Evolutionary conservation across 1,140 invertebrate genomes (phyloP).

Genomic region (Antheraea pernyi): DNA sequence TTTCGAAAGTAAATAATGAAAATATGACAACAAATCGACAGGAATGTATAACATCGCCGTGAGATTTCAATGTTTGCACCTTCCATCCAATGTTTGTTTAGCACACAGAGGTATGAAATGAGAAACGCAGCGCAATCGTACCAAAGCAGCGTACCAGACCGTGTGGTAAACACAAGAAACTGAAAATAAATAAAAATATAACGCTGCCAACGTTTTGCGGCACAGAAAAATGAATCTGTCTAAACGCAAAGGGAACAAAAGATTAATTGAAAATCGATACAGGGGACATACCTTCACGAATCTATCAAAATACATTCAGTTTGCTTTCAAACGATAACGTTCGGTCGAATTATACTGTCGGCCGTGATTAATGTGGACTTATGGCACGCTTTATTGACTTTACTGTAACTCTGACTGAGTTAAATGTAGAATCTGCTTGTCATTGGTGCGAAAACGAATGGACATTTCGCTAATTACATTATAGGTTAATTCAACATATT

Average conservation of each 20-base stretch:
- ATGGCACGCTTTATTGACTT: conserved; percentile 47
- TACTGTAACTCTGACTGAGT: conserved; percentile 35
- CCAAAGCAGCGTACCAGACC: conserved; percentile 19
- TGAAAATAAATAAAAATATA: conserved; percentile 48
- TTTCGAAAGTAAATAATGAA: conserved; percentile 16
- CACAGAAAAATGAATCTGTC: conserved; percentile 50
- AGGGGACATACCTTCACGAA: conserved; percentile 60
- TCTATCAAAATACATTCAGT: conserved; percentile 66
- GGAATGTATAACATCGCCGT: conserved; percentile 47
- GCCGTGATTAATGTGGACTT: conserved; percentile 53
- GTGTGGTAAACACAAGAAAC: conserved; percentile 40
- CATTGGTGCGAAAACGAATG: conserved; percentile 27
- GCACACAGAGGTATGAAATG: conserved; percentile 37
- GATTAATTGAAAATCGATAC: conserved; percentile 74
- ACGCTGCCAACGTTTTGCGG: conserved; percentile 30
- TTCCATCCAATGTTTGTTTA: conserved; percentile 45
- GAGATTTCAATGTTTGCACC: conserved; percentile 53
- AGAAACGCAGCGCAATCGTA: conserved; percentile 30
- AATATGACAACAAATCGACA: conserved; percentile 34
- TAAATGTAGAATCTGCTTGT: conserved; percentile 28
- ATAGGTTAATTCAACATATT: not conserved
- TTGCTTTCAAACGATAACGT: conserved; percentile 50
- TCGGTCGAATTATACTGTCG: conserved; percentile 49
- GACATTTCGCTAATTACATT: conserved; percentile 25
- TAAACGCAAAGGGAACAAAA: conserved; percentile 62